Percentiles rank a stretch among this genome's conserved stretches.
Evolutionary conservation across 2,113 vertebrate species (phyloP).

Genomic region (Falcunculus frontatus): DNA sequence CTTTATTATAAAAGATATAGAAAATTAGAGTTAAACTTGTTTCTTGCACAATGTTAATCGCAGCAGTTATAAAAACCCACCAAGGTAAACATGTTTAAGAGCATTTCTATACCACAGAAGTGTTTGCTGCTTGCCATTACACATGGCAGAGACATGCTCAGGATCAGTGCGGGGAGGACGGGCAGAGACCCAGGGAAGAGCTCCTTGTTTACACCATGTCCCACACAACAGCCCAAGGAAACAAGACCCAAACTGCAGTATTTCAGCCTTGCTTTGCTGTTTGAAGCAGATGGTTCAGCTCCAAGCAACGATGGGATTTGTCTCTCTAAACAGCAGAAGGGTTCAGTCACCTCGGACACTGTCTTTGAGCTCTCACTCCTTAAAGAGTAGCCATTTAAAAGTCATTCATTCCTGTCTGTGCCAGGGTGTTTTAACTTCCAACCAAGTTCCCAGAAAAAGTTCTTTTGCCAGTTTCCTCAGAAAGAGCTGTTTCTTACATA

Average conservation of each 20-base stretch:
- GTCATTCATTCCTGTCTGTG: background rate
- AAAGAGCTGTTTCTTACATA: background rate
- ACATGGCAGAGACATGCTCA: background rate
- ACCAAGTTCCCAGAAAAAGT: background rate
- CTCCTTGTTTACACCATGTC: fast-evolving
- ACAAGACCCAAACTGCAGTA: background rate
- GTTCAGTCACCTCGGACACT: background rate
- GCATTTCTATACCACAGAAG: background rate
- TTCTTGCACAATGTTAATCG: conserved; percentile 14
- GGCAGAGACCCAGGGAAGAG: background rate
- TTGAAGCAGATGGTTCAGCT: background rate
- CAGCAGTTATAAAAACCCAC: conserved; percentile 23
- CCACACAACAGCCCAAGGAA: background rate
- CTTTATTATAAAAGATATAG: conserved; percentile 74
- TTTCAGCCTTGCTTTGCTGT: background rate
- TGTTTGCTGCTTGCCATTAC: background rate
- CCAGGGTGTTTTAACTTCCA: background rate
- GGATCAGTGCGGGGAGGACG: background rate
- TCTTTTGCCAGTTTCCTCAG: background rate
- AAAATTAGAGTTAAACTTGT: conserved; percentile 48
- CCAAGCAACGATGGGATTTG: background rate
- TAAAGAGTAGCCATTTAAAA: background rate
- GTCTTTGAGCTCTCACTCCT: background rate
- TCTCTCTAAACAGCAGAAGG: background rate
- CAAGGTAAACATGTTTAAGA: conserved; percentile 18